These are phyloP conservation scores for Bubalus kerabau DNA, from an alignment of 2,113 vertebrate species.

Conservation along the genomic window DNA sequence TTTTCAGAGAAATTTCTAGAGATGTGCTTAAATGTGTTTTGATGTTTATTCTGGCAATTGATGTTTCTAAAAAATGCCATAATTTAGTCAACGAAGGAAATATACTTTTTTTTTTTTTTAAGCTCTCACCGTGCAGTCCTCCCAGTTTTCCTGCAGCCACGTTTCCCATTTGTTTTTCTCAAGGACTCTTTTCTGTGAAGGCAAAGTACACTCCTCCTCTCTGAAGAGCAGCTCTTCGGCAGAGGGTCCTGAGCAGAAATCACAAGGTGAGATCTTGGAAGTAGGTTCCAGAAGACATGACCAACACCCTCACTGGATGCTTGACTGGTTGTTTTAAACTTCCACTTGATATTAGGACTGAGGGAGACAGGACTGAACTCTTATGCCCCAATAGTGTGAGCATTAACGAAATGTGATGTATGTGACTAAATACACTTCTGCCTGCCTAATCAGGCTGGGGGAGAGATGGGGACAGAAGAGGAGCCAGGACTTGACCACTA, in stretches of 20 bases:
- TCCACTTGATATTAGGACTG: not conserved
- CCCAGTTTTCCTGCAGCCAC: constrained; percentile 94
- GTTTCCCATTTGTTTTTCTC: constrained; percentile 86
- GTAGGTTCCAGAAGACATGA: not conserved
- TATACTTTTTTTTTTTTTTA: not conserved
- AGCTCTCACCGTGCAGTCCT: constrained; percentile 88
- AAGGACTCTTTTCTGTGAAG: constrained; percentile 72
- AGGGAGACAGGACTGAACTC: not conserved
- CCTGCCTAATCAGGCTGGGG: not conserved
- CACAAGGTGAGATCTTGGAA: not conserved
- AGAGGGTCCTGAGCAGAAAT: constrained; percentile 83
- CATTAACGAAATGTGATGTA: not conserved
- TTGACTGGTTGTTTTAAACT: not conserved
- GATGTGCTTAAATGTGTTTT: not conserved
- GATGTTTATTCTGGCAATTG: not conserved
- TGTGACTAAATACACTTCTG: not conserved
- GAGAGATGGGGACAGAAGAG: not conserved
- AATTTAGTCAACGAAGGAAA: not conserved
- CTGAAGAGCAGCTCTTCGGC: constrained; percentile 82
- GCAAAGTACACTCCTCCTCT: constrained; percentile 64
- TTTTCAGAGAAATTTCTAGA: not conserved
- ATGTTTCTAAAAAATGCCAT: not conserved
- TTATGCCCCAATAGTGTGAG: not conserved
- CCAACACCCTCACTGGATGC: not conserved
- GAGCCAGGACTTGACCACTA: not conserved